A percentile compares a stretch with the other conserved stretches of the same genome.
Evolutionary conservation across 2,797 vertebrate genomes (phyloP).

Genomic region (Morus bassanus): DNA sequence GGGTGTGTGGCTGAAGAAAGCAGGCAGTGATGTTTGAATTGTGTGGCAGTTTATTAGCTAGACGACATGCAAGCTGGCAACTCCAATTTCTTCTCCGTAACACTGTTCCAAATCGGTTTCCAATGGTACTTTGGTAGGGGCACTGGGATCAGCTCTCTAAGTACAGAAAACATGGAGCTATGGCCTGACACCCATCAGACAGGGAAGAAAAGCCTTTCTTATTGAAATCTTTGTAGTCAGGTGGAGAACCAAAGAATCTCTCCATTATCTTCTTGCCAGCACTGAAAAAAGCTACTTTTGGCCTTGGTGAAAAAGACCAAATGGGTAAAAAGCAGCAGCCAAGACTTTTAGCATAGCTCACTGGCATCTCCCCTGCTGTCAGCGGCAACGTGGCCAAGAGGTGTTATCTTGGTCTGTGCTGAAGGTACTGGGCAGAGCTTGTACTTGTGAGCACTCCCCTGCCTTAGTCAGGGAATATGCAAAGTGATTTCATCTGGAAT

Average conservation of each 20-base stretch:
- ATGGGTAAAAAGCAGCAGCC: conserved; percentile 11
- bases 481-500: conserved; percentile 60
- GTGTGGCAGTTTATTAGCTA: background rate
- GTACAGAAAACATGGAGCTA: background rate
- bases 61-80: background rate
- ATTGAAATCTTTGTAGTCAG: conserved; percentile 4
- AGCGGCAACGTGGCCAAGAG: background rate
- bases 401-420: conserved; percentile 1
- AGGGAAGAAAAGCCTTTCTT: background rate
- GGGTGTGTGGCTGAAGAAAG: background rate
- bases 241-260: conserved; percentile 5
- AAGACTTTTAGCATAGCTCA: conserved; percentile 26
- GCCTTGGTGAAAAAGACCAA: conserved; percentile 11
- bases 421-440: conserved; percentile 1
- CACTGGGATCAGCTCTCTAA: background rate
- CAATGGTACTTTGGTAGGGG: background rate
- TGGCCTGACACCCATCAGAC: background rate
- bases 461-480: conserved; percentile 48
- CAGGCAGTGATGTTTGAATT: background rate
- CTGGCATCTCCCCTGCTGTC: conserved; percentile 18
- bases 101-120: background rate
- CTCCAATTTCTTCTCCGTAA: background rate
- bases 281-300: conserved; percentile 23
- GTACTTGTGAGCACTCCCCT: background rate
- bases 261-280: background rate